phyloP scores from a whole-genome alignment of 2,113 vertebrate genomes.

The Herpetotheres cachinnans region DNA sequence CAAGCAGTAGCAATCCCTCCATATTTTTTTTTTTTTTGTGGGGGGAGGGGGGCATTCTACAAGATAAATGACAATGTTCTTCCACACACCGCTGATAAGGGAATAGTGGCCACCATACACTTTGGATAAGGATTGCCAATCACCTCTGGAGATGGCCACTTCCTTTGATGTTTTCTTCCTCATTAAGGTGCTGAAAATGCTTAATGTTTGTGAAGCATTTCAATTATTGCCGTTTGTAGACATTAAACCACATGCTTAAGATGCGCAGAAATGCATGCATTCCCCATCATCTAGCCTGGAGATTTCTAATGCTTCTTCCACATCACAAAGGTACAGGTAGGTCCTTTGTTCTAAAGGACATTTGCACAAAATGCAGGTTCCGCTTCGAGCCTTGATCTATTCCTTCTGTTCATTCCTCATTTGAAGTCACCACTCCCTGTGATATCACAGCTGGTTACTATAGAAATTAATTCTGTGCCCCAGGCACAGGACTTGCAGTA shows the following conservation, averaged over 20 bases:
- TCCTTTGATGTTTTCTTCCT: neutral
- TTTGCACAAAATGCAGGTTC: neutral
- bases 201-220: neutral
- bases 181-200: neutral
- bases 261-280: no score
- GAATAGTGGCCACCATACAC: neutral
- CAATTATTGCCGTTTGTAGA: neutral
- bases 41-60: no score
- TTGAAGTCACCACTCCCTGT: neutral
- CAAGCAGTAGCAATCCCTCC: neutral
- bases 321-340: neutral
- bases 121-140: neutral
- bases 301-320: neutral
- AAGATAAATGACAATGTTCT: neutral
- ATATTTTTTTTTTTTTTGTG: no score
- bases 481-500: neutral
- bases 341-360: neutral
- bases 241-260: neutral
- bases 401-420: neutral
- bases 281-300: neutral
- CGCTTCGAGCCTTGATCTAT: neutral
- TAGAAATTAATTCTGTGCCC: neutral
- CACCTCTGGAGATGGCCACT: neutral
- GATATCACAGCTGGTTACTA: neutral
- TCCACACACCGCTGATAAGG: neutral